These are phyloP conservation scores for Drosophila saltans DNA, from an alignment of 1,140 invertebrate genomes.

Conservation along the genomic window DNA sequence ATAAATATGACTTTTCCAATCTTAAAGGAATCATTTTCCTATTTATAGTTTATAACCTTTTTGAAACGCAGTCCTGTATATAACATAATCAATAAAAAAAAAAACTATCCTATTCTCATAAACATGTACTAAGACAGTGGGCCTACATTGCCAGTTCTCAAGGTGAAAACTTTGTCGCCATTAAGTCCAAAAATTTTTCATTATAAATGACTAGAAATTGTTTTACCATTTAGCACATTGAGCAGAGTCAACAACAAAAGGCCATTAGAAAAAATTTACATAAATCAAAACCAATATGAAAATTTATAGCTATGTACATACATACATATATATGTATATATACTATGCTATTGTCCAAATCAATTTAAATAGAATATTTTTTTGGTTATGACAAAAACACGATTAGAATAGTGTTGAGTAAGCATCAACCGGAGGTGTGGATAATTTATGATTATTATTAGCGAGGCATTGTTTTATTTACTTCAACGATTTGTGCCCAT, in stretches of 20 bases:
- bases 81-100: too few relatives aligned
- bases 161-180: neutral
- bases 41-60: too few relatives aligned
- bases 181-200: neutral
- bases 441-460: constrained; percentile 78
- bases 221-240: constrained; percentile 63
- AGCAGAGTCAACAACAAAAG: constrained; percentile 72
- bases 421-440: constrained; percentile 53
- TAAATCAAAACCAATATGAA: constrained; percentile 57
- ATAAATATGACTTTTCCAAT: too few relatives aligned
- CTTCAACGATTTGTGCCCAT: neutral
- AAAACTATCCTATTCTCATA: too few relatives aligned
- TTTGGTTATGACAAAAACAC: constrained; percentile 51
- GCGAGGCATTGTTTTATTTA: constrained; percentile 51
- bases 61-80: too few relatives aligned
- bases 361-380: constrained; percentile 54
- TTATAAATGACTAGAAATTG: constrained; percentile 38
- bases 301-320: constrained; percentile 21
- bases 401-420: constrained; percentile 43
- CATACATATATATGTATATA: constrained; percentile 21
- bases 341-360: neutral
- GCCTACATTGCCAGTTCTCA: neutral
- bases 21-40: too few relatives aligned
- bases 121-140: too few relatives aligned
- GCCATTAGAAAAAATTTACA: constrained; percentile 75